Evolutionary conservation across 2,888 invertebrate genomes (phyloP).

Genomic region (Leucoma salicis): DNA sequence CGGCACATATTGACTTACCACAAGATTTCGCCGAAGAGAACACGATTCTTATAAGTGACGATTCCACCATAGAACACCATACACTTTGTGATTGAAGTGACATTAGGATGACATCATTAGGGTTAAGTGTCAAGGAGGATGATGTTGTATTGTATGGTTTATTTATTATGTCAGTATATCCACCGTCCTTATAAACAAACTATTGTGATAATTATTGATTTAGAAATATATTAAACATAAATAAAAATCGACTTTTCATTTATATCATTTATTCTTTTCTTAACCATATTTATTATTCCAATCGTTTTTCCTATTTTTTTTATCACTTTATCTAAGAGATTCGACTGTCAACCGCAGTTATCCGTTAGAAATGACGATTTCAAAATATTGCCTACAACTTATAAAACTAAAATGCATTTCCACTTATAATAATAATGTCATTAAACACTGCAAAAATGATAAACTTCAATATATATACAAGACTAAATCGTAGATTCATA

Average conservation of each 20-base stretch:
- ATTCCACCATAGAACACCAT: slow-evolving; percentile 67
- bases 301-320: slow-evolving; percentile 79
- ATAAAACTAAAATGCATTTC: slow-evolving; percentile 81
- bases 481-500: slow-evolving; percentile 73
- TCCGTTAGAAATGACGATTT: slow-evolving; percentile 76
- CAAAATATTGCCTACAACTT: slow-evolving; percentile 81
- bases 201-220: slow-evolving; percentile 16
- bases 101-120: no score
- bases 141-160: not conserved
- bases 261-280: slow-evolving; percentile 81
- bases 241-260: slow-evolving; percentile 51
- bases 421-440: slow-evolving; percentile 68
- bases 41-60: slow-evolving; percentile 66
- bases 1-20: slow-evolving; percentile 67
- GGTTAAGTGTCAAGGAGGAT: not conserved
- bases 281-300: slow-evolving; percentile 80
- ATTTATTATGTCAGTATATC: slow-evolving; percentile 5
- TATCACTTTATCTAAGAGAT: slow-evolving; percentile 80
- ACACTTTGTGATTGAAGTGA: slow-evolving; percentile 65
- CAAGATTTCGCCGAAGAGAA: slow-evolving; percentile 65
- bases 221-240: slow-evolving; percentile 13
- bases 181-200: slow-evolving; percentile 32
- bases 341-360: slow-evolving; percentile 71
- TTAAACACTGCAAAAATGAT: slow-evolving; percentile 77
- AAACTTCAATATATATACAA: slow-evolving; percentile 76